Evolutionary conservation across 2,113 vertebrate genomes (phyloP).

Genomic region (Trochalopteron elliotii): DNA sequence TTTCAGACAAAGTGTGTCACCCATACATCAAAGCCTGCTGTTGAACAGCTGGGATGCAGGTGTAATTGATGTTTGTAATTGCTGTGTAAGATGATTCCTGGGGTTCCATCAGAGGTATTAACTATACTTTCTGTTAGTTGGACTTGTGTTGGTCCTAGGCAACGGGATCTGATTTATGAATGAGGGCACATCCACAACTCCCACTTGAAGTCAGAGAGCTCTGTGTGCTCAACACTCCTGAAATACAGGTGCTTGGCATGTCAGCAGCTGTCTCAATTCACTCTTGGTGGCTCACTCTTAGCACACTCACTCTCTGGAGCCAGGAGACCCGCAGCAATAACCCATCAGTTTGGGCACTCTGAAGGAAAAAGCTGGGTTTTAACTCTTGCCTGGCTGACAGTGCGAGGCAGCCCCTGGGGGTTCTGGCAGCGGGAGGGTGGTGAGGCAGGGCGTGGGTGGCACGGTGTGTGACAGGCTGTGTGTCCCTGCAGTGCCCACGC

Average conservation of each 20-base stretch:
- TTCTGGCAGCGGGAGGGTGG: background rate
- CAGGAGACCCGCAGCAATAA: background rate
- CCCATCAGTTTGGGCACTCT: fast-evolving
- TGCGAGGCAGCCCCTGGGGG: background rate
- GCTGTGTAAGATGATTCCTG: constrained; percentile 7
- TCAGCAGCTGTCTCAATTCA: constrained; percentile 4
- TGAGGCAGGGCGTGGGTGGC: background rate
- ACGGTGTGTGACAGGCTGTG: background rate
- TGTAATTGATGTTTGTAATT: constrained; percentile 14
- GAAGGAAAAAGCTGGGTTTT: background rate
- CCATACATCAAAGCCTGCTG: background rate
- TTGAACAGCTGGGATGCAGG: constrained; percentile 5
- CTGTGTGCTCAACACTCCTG: background rate
- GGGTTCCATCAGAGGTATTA: background rate
- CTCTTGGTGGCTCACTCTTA: background rate
- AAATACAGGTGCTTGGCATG: background rate
- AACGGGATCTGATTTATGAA: constrained; percentile 27
- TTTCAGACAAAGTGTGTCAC: background rate
- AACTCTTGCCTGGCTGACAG: fast-evolving
- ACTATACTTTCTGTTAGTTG: constrained; percentile 1
- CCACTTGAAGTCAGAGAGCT: constrained; percentile 1
- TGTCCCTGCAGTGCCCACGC: constrained; percentile 77
- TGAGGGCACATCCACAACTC: background rate
- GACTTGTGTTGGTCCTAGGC: background rate
- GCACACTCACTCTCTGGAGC: background rate